phyloP scores from a whole-genome alignment of 2,888 invertebrate genomes.

The Masnerella sp. region DNA sequence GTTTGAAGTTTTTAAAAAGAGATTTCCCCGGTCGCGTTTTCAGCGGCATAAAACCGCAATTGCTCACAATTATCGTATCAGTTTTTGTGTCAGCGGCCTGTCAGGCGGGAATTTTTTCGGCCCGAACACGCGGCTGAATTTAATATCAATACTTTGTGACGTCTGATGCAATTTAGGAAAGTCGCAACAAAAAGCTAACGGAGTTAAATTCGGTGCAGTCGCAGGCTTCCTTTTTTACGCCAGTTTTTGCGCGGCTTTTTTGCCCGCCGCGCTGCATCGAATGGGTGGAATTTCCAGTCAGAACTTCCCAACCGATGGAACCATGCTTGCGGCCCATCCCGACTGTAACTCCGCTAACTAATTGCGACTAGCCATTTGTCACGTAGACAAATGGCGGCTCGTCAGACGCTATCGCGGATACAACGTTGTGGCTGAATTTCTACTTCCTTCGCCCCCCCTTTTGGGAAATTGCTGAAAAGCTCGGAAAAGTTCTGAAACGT shows the following conservation, averaged over 20 bases:
- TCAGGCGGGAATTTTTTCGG: too few relatives aligned
- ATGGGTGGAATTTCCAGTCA: conserved; percentile 62
- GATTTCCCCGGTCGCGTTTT: too few relatives aligned
- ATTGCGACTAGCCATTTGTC: conserved; percentile 75
- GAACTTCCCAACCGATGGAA: conserved; percentile 59
- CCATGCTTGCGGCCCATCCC: conserved; percentile 65
- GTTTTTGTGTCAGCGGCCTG: too few relatives aligned
- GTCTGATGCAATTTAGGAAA: conserved; percentile 44
- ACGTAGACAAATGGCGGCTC: conserved; percentile 74
- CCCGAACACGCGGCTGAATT: conserved; percentile 34
- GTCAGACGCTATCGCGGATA: conserved; percentile 67
- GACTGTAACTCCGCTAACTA: conserved; percentile 73
- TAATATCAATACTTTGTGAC: conserved; percentile 42
- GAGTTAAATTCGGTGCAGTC: conserved; percentile 36
- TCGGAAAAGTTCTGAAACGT: too few relatives aligned
- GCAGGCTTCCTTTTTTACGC: conserved; percentile 32
- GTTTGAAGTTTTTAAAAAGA: too few relatives aligned
- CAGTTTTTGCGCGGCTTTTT: conserved; percentile 32
- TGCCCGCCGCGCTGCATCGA: conserved; percentile 54
- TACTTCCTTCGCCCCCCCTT: conserved; percentile 3
- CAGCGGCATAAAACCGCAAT: too few relatives aligned
- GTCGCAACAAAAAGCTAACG: conserved; percentile 37
- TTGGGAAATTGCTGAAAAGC: too few relatives aligned
- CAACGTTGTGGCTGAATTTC: conserved; percentile 45
- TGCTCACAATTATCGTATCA: too few relatives aligned